Evolutionary conservation across 2,113 vertebrate species (phyloP).

Genomic region (Mormoops blainvillei): DNA sequence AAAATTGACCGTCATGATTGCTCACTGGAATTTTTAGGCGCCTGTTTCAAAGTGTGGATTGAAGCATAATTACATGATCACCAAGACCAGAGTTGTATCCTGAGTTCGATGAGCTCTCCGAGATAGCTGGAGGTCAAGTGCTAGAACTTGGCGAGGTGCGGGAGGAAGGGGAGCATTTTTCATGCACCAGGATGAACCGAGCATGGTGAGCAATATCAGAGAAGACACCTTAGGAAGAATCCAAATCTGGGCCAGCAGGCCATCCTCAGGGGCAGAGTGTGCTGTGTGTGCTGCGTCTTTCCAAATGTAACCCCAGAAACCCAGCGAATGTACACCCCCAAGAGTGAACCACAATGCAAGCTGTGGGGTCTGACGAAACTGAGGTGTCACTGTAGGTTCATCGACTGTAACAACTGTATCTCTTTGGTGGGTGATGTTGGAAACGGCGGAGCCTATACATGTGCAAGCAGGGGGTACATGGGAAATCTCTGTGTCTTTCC

Average conservation of each 20-base stretch:
- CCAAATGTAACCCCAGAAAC: neutral
- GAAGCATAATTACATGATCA: rapidly evolving
- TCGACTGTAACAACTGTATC: too few relatives aligned
- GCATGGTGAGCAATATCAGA: neutral
- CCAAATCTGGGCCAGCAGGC: neutral
- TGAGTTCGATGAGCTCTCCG: neutral
- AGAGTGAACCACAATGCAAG: neutral
- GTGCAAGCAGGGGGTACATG: too few relatives aligned
- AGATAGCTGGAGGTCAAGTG: neutral
- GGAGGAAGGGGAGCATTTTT: rapidly evolving
- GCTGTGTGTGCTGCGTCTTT: neutral
- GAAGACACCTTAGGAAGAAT: neutral
- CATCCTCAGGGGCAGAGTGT: too few relatives aligned
- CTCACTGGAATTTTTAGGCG: neutral
- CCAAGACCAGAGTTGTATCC: neutral
- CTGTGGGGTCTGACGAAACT: neutral
- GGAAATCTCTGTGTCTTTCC: neutral
- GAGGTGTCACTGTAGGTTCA: neutral
- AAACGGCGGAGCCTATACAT: neutral
- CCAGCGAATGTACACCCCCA: neutral
- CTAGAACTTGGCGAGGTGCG: neutral
- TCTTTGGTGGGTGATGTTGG: neutral
- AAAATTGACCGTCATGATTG: rapidly evolving
- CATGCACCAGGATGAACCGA: neutral
- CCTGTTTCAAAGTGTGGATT: neutral